Conservation (phyloP, 2,888 invertebrate genomes). For the Meiosimyza platycephala region DNA sequence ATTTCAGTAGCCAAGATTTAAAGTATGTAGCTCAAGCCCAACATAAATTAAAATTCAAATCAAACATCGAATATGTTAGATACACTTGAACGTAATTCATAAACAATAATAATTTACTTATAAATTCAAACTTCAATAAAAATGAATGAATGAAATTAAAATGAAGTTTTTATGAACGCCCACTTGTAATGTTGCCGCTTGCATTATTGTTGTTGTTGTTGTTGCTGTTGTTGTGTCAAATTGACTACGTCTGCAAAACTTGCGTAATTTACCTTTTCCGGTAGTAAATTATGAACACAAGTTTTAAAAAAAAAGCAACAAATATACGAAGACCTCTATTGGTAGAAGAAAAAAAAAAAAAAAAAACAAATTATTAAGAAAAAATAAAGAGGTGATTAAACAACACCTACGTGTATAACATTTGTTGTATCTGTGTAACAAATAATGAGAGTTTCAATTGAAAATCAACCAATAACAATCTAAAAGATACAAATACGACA, state of each 20-base stretch:
- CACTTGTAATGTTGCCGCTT: conserved; percentile 5
- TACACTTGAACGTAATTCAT: conserved; percentile 6
- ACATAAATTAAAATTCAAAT: background rate
- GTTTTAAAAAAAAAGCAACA: conserved; percentile 30
- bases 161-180: conserved; percentile 19
- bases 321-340: conserved; percentile 33
- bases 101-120: background rate
- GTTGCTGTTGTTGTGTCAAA: background rate
- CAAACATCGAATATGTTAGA: background rate
- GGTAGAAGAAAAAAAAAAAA: background rate
- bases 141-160: conserved; percentile 10
- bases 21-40: no score
- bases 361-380: background rate
- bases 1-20: no score
- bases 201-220: background rate
- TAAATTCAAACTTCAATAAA: background rate
- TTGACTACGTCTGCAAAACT: conserved; percentile 5
- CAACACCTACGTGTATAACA: conserved; percentile 2
- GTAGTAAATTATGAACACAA: conserved; percentile 33
- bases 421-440: background rate
- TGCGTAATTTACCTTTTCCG: conserved; percentile 37
- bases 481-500: conserved; percentile 12
- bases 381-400: conserved; percentile 19
- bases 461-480: conserved; percentile 31
- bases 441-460: conserved; percentile 30